Base-by-base conservation (phyloP, 2,113 vertebrate species). In the Polypterus senegalus region DNA sequence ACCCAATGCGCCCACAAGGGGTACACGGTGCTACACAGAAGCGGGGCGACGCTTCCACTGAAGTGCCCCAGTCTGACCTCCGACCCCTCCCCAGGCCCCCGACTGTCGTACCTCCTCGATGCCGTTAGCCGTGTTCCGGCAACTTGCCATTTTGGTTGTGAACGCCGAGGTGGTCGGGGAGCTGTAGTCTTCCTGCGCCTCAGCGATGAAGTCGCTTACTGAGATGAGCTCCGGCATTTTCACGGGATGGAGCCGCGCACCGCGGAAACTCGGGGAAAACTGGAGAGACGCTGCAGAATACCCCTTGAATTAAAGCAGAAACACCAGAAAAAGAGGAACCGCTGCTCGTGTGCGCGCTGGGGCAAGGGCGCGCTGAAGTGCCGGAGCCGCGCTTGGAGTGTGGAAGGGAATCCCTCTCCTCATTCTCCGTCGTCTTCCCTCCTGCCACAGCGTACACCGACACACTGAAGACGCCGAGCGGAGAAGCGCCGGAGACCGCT, bases 151-250 rank as follows among this genome's bases (percentile, higher is more conserved):
- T 59, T 73, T 74, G 47, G 70, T 82, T 70, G 64, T 47, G 0
- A 87, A 82, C 43, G 77, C 73, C 47, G 82, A 86, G 43, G 76
- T 83, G 43, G 76, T 85, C 9, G 79, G 79, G 1, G 77, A 85
- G 63, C 74, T 80, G 70, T 84, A 79, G 68, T 85, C 78, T 63
- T 86, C 79, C 69, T 73, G 66, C 4, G 58, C 75, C 65, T 75
- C 75, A 56, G 8, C 61, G 60, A 80, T 70, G 4, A 87, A 84
- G 67, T 79, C 73, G 0, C 72, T 58, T 58, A 79, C 80, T 0
- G 71, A 80, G 65, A 83, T 82, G 47, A 81, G 65, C 64, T 79
- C 73, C 0, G 70, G 71, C 78, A 76, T 76, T 63, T 65, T 72
- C 60, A 56, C 46, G 27, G 27, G 27, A 27, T 27, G 27, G 27